Conservation (phyloP, 2,888 invertebrate species). For the Macrosiphum euphorbiae region DNA sequence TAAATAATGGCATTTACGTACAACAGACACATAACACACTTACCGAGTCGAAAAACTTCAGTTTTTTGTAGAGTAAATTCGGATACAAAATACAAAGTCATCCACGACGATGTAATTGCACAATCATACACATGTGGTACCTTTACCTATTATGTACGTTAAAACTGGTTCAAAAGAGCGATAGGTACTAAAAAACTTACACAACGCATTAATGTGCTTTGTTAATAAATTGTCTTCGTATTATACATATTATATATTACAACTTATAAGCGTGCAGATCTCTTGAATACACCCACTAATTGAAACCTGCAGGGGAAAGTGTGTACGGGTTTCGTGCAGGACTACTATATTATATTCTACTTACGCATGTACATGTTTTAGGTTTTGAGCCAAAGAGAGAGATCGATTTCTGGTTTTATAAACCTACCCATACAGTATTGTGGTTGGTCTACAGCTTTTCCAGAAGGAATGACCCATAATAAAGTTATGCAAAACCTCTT, state of each 20-base stretch:
- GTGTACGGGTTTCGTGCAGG: neutral
- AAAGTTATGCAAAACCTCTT: neutral
- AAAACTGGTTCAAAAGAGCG: neutral
- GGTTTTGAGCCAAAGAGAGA: neutral
- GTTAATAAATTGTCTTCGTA: neutral
- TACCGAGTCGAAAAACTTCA: neutral
- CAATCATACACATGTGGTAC: neutral
- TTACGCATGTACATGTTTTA: neutral
- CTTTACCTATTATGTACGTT: neutral
- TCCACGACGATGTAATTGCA: neutral
- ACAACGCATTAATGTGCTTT: neutral
- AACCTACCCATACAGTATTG: neutral
- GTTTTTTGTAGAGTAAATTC: neutral
- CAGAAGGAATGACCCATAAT: neutral
- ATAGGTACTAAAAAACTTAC: neutral
- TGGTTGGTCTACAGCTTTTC: neutral
- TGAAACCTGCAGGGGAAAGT: slow-evolving; percentile 19
- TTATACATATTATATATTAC: neutral
- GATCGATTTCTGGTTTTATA: neutral
- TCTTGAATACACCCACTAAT: slow-evolving; percentile 20
- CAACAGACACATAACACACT: neutral
- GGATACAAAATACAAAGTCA: neutral
- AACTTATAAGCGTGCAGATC: neutral
- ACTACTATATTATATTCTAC: neutral
- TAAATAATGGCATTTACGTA: neutral